Base-by-base conservation (phyloP, 2,797 vertebrate species). In the Lacerta agilis region DNA sequence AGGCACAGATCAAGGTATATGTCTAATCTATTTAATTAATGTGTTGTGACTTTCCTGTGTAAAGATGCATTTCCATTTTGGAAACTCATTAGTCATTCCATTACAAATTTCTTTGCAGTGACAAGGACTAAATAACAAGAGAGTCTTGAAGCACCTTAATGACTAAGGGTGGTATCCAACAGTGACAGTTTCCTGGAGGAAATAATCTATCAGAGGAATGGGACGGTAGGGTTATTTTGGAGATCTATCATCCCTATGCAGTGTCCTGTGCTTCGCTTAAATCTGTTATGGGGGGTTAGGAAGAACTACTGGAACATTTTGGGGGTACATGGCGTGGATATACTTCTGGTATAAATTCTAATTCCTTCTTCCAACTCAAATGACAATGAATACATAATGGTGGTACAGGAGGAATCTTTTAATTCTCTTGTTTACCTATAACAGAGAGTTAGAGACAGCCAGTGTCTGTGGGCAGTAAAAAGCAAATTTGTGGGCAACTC, bases 1-100 rank as follows among this genome's bases (percentile, higher is more conserved):
- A 82, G 71, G n/a, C 71, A 78, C 38, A 77, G 58, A 85, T 85
- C 84, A 78, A 78, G 61, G 43, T 86, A 86, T 66, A 78, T 45
- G 64, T 36, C 61, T 77, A 78, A 86, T 81, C 71, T 76, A 67
- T 45, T 81, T 81, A 81, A 87, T 82, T 77, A 45, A n/a, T 43
- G 36, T 72, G 75, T 27, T 79, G 20, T 36, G 41, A 71, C 38
- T 33, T 5, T 43, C n/a, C n/a, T 85, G 71, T 43, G 18, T n/a
- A 64, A 88, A 64, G 71, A 71, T 18, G 5, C 20, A 38, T 80
- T 72, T 20, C 71, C 11, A 29, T 64, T 88, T 84, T 76, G 18
- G 78, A 79, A 86, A 5, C 27, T 29, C 64, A 77, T 76, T 78
- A 83, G 64, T 64, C 25, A 64, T 79, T 72, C 9, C 3, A 71